Percentiles rank a stretch among this genome's conserved stretches.
Conservation (phyloP, 2,797 vertebrate species). For the Lepus oiostolus region DNA sequence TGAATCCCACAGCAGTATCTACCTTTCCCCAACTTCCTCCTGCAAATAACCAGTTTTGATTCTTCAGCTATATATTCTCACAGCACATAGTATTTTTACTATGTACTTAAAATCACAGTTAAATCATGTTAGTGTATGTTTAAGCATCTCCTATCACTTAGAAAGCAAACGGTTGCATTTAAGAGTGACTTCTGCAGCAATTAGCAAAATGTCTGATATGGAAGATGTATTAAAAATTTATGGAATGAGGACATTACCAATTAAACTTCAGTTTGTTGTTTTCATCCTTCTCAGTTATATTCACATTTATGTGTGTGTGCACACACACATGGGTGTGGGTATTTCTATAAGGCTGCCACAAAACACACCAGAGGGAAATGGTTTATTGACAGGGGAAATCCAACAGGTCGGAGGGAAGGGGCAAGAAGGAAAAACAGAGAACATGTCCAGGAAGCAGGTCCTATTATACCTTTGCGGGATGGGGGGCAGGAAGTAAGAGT, state of each 20-base stretch:
- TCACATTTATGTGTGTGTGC: background rate
- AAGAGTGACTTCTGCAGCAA: background rate
- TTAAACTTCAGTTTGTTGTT: background rate
- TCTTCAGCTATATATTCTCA: background rate
- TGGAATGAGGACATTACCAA: background rate
- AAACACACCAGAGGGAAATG: too few relatives aligned
- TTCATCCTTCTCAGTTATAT: background rate
- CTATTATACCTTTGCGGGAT: too few relatives aligned
- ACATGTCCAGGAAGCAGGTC: too few relatives aligned
- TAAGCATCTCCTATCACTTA: background rate
- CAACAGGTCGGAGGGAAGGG: too few relatives aligned
- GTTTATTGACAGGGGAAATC: too few relatives aligned
- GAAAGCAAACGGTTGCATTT: background rate
- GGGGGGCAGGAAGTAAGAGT: too few relatives aligned
- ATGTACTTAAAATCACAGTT: background rate
- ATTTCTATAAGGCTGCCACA: too few relatives aligned
- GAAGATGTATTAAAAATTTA: background rate
- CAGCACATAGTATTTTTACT: background rate
- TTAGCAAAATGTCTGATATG: background rate
- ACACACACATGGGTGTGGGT: background rate
- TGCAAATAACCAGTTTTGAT: background rate
- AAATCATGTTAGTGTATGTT: background rate
- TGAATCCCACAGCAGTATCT: conserved; percentile 1
- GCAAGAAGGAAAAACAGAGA: too few relatives aligned
- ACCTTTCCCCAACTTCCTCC: background rate